Conservation (phyloP, 2,888 invertebrate species). For the Nemotelus nigrinus region DNA sequence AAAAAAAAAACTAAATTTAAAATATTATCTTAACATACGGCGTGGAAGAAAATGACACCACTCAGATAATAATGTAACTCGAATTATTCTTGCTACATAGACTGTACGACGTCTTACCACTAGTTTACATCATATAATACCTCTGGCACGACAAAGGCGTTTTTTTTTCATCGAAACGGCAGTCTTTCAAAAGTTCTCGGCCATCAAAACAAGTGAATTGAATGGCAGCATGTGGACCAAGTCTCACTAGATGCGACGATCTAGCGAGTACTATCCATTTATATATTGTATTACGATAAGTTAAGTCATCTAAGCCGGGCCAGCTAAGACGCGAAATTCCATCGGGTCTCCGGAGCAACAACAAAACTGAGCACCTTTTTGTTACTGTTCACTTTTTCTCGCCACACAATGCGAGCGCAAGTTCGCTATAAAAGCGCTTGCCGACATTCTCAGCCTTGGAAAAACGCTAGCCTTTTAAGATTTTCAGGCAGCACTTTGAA, state of each 20-base stretch:
- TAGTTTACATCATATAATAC: no score
- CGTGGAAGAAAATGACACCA: no score
- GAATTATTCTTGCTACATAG: no score
- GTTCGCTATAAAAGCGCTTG: constrained; percentile 19
- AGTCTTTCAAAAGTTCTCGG: no score
- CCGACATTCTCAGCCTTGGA: constrained; percentile 4
- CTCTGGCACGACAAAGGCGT: no score
- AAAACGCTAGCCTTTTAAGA: background rate
- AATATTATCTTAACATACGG: no score
- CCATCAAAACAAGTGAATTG: no score
- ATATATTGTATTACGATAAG: background rate
- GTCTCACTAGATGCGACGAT: background rate
- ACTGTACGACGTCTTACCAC: no score
- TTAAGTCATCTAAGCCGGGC: background rate
- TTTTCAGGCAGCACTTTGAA: background rate
- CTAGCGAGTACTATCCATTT: constrained; percentile 9
- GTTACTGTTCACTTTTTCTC: constrained; percentile 3
- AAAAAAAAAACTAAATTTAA: no score
- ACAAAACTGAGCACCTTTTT: background rate
- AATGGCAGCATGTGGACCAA: no score
- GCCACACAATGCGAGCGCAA: background rate
- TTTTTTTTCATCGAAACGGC: no score
- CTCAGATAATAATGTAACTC: no score
- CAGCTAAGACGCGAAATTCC: constrained; percentile 26
- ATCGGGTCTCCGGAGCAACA: background rate